Evolutionary conservation across 2,888 invertebrate genomes (phyloP).

Genomic region (Lordiphosa andalusiaca): DNA sequence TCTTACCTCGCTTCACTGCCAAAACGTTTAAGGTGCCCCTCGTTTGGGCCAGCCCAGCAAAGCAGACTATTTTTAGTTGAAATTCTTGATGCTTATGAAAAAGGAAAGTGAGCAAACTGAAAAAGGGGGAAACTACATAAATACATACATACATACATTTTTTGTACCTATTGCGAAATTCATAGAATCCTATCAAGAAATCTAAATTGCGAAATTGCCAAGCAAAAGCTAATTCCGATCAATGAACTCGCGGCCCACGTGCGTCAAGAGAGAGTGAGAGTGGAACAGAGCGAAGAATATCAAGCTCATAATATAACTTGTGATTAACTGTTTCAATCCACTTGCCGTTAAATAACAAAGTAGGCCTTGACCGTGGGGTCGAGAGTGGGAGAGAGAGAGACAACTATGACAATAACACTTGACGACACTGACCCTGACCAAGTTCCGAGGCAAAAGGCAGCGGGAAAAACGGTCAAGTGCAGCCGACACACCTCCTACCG

Average conservation of each 20-base stretch:
- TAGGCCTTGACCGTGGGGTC: constrained; percentile 27
- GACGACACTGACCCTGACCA: constrained; percentile 31
- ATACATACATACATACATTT: constrained; percentile 3
- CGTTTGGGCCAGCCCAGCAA: constrained; percentile 23
- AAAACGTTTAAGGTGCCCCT: constrained; percentile 49
- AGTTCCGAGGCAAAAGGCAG: constrained; percentile 29
- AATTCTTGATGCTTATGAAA: constrained; percentile 54
- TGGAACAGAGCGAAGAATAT: background rate
- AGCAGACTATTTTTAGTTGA: constrained; percentile 55
- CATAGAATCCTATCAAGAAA: constrained; percentile 1
- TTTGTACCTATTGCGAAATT: constrained; percentile 4
- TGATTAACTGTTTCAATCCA: background rate
- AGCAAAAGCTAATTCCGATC: constrained; percentile 6
- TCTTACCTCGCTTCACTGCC: constrained; percentile 10
- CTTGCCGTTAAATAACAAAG: constrained; percentile 6
- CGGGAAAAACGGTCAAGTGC: constrained; percentile 38
- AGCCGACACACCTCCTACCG: constrained; percentile 16
- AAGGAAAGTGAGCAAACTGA: constrained; percentile 58
- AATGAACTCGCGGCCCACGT: constrained; percentile 11
- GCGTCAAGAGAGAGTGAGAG: background rate
- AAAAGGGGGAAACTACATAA: constrained; percentile 20
- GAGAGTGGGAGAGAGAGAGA: constrained; percentile 22
- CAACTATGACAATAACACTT: constrained; percentile 7
- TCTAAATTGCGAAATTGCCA: constrained; percentile 5
- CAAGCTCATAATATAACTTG: background rate